Evolutionary conservation across 2,888 invertebrate genomes (phyloP).

Genomic region (Platycheirus rosarum): DNA sequence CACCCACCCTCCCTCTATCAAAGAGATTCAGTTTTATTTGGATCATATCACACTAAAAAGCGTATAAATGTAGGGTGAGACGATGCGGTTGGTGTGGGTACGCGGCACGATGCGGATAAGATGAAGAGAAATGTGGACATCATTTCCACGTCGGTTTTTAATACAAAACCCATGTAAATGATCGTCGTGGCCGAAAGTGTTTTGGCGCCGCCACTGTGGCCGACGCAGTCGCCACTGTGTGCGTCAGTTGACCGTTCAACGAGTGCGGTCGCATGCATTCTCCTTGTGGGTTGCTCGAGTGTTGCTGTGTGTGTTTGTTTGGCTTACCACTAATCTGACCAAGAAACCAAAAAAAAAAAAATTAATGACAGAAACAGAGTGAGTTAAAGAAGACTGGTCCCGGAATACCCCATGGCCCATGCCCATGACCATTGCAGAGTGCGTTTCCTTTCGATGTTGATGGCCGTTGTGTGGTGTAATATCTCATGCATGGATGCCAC

Average conservation of each 20-base stretch:
- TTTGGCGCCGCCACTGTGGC: slow-evolving; percentile 75
- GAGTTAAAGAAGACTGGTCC: slow-evolving; percentile 39
- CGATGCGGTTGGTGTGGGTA: slow-evolving; percentile 1
- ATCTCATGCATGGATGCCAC: slow-evolving; percentile 54
- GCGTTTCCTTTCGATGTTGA: slow-evolving; percentile 39
- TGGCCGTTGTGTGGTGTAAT: slow-evolving; percentile 44
- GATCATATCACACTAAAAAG: slow-evolving; percentile 66
- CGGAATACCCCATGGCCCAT: slow-evolving; percentile 59
- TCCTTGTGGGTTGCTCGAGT: slow-evolving; percentile 30
- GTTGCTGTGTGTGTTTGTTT: slow-evolving; percentile 6
- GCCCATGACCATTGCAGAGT: not conserved
- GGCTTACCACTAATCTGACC: slow-evolving; percentile 28
- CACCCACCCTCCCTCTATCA: slow-evolving; percentile 9
- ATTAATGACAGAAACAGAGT: slow-evolving; percentile 52
- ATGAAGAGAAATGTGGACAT: slow-evolving; percentile 74
- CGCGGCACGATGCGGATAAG: slow-evolving; percentile 61
- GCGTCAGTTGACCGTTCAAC: slow-evolving; percentile 53
- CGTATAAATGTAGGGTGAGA: not conserved
- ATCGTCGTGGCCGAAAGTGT: slow-evolving; percentile 76
- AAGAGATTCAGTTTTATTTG: slow-evolving; percentile 59
- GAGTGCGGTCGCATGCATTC: slow-evolving; percentile 50
- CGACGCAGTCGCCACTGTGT: slow-evolving; percentile 48
- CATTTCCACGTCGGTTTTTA: slow-evolving; percentile 75
- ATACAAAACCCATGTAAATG: slow-evolving; percentile 76
- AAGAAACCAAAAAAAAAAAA: slow-evolving; percentile 10